Percentiles rank a stretch among this genome's conserved stretches.
These are phyloP conservation scores for Drosophila grimshawi DNA, from an alignment of 1,140 invertebrate species.

Conservation along the genomic window DNA sequence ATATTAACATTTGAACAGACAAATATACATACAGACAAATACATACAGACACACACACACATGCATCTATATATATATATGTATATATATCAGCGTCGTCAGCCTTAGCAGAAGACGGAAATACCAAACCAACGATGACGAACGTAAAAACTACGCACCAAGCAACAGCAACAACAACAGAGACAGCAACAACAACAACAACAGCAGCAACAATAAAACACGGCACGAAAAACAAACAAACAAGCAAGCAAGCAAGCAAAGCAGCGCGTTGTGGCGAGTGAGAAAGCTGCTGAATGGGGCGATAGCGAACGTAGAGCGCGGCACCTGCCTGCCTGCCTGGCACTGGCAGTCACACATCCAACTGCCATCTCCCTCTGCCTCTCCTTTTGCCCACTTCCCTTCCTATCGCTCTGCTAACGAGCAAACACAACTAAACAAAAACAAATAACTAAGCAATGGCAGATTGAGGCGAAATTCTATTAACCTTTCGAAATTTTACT, in stretches of 20 bases:
- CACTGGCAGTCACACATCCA: constrained; percentile 1
- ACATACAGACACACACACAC: constrained; percentile 6
- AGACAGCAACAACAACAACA: constrained; percentile 11
- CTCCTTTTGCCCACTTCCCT: not conserved
- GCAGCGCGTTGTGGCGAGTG: constrained; percentile 25
- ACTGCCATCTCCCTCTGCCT: constrained; percentile 9
- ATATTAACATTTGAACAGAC: not conserved
- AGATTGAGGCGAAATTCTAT: constrained; percentile 51
- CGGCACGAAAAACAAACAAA: constrained; percentile 82
- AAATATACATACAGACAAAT: constrained; percentile 3
- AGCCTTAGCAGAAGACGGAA: constrained; percentile 73
- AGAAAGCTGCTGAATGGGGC: constrained; percentile 25
- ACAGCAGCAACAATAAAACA: constrained; percentile 70
- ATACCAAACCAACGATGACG: constrained; percentile 80
- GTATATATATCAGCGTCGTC: constrained; percentile 27
- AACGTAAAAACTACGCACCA: constrained; percentile 81
- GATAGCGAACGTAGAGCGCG: constrained; percentile 37
- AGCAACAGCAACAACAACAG: constrained; percentile 57
- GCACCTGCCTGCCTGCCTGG: constrained; percentile 74
- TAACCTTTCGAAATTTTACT: constrained; percentile 65
- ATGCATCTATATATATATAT: not conserved
- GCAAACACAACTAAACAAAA: constrained; percentile 82
- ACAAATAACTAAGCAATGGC: constrained; percentile 68
- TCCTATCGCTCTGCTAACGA: constrained; percentile 59
- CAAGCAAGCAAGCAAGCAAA: constrained; percentile 50